These are phyloP conservation scores for Orussus abietinus DNA, from an alignment of 1,140 invertebrate genomes.

Conservation along the genomic window DNA sequence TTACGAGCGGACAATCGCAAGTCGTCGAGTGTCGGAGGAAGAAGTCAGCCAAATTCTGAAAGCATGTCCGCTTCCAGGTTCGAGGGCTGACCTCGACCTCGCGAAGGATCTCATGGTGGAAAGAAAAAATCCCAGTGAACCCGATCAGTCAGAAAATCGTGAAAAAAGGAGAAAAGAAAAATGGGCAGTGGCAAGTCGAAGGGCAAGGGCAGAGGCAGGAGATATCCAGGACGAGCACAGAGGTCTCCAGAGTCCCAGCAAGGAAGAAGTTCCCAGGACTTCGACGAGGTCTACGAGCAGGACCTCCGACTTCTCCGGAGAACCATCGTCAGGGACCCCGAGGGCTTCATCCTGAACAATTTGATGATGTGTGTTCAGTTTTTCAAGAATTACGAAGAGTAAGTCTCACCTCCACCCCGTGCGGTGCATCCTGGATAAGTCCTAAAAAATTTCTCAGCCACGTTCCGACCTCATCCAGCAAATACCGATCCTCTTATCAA, in stretches of 20 bases:
- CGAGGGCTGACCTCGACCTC: too few relatives aligned
- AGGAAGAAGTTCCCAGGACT: constrained; percentile 12
- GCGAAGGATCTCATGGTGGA: too few relatives aligned
- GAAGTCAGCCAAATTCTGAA: too few relatives aligned
- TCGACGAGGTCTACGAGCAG: constrained; percentile 19
- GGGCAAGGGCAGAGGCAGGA: constrained; percentile 30
- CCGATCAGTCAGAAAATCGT: too few relatives aligned
- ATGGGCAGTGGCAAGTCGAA: constrained; percentile 53
- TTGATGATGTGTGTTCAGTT: constrained; percentile 72
- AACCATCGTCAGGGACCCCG: constrained; percentile 59
- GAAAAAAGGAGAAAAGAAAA: constrained; percentile 1
- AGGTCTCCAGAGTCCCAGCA: constrained; percentile 11
- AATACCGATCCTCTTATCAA: too few relatives aligned
- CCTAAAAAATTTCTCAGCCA: too few relatives aligned
- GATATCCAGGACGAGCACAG: constrained; percentile 34
- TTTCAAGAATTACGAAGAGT: constrained; percentile 74
- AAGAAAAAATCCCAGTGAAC: not conserved
- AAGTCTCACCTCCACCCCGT: too few relatives aligned
- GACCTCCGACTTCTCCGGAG: constrained; percentile 52
- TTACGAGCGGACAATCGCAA: too few relatives aligned
- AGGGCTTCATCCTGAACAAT: constrained; percentile 72
- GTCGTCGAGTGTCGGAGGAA: too few relatives aligned
- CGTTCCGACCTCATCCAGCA: too few relatives aligned
- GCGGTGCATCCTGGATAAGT: too few relatives aligned
- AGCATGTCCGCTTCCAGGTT: too few relatives aligned